Evolutionary conservation across 2,113 vertebrate genomes (phyloP), one percentile per base, ranked within the genome.

Genomic region (Campylomormyrus numenius): DNA sequence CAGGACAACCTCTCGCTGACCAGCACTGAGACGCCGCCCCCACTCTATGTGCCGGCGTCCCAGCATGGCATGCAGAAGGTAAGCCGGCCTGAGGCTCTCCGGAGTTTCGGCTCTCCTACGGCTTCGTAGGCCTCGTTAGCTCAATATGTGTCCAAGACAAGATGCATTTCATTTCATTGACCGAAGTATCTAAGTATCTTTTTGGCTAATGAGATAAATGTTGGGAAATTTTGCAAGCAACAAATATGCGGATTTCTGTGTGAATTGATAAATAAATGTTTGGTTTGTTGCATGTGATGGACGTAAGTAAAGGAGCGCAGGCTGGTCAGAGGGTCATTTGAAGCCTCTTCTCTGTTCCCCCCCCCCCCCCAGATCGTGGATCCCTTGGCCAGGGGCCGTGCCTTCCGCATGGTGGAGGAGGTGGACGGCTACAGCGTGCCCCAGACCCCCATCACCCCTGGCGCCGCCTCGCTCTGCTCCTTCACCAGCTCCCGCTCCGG

Each of bases 41-140:
- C 98, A 0, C 97, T 99, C 3, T 99, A 99, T 0, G 98, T 99
- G 0, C 97, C 97, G 13, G 92, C 97, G 0, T 97, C 96, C 87
- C 98, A 98, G 94, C 96, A 98, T 94, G 98, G 98, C 94, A 99
- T 99, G 97, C 98, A 99, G 90, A 98, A 97, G 98, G 98, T 98
- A 91, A 35, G 21, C 31, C 6, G 50, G 5, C 52, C 50, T 21
- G 13, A 19, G 66, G 35, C 10, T 46, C 66, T 87, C 58, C 85
- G 48, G 24, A 9, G 5, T 1, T 27, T 8, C 2, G 3, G 45
- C 3, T 7, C 3, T 45, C 24, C 24, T 35, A 10, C 66, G 10
- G 66, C 11, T 39, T 1, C 31, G 5, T 15, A 2, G 70, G 31
- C 15, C 21, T 39, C 3, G 5, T 77, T 77, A 39, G 15, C 70